phyloP scores from a whole-genome alignment of 2,888 invertebrate species.

The Heterodera filipjevi region DNA sequence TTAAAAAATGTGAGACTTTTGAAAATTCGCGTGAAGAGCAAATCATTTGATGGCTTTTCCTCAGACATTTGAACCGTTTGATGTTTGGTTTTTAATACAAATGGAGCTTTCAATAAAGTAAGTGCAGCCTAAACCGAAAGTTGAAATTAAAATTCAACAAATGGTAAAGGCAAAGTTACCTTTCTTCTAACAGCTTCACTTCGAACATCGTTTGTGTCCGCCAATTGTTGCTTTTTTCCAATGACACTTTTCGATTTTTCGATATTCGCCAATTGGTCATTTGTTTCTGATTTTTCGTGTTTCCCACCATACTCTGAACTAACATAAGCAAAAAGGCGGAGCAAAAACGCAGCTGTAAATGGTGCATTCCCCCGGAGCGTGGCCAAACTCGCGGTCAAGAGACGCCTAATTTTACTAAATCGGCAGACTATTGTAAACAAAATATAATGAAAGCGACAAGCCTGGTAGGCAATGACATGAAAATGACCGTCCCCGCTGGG shows the following conservation, averaged over 20 bases:
- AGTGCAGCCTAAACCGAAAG: slow-evolving; percentile 47
- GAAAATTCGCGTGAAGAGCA: slow-evolving; percentile 51
- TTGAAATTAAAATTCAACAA: not conserved
- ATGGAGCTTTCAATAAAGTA: slow-evolving; percentile 56
- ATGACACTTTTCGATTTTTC: not conserved
- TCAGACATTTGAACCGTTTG: slow-evolving; percentile 17
- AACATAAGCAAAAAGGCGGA: slow-evolving; percentile 57
- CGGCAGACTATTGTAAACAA: not conserved
- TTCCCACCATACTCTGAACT: slow-evolving; percentile 38
- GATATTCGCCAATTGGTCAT: slow-evolving; percentile 31
- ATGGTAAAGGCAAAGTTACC: not conserved
- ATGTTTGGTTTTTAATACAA: slow-evolving; percentile 54
- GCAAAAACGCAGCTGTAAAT: slow-evolving; percentile 58
- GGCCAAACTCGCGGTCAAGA: slow-evolving; percentile 61
- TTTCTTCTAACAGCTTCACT: slow-evolving; percentile 34
- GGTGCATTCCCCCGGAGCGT: slow-evolving; percentile 63
- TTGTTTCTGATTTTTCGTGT: slow-evolving; percentile 40
- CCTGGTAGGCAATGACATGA: slow-evolving; percentile 61
- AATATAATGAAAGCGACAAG: not conserved
- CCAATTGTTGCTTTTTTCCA: slow-evolving; percentile 10
- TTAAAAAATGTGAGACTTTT: slow-evolving; percentile 57
- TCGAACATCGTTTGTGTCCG: slow-evolving; percentile 27
- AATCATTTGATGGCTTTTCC: slow-evolving; percentile 7
- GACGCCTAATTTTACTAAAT: slow-evolving; percentile 62
- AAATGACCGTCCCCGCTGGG: slow-evolving; percentile 62